These are phyloP conservation scores for Lasioglossum villosulum DNA, from an alignment of 2,888 invertebrate species.

Conservation along the genomic window DNA sequence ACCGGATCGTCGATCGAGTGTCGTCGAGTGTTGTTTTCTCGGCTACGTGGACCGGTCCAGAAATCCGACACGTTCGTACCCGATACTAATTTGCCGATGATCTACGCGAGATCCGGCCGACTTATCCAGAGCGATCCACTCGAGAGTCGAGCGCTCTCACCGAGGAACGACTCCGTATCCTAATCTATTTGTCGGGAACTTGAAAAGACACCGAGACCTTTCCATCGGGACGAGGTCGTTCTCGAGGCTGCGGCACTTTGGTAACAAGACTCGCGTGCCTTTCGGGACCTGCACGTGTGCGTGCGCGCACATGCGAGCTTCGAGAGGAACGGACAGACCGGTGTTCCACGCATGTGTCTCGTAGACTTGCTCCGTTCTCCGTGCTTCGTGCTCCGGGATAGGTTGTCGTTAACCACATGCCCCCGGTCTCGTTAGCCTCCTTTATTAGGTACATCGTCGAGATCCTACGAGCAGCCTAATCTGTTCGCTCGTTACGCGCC, in stretches of 20 bases:
- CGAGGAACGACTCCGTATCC: constrained; percentile 10
- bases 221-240: constrained; percentile 42
- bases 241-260: constrained; percentile 79
- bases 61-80: background rate
- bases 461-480: constrained; percentile 68
- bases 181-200: constrained; percentile 40
- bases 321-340: constrained; percentile 33
- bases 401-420: constrained; percentile 75
- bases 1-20: constrained; percentile 33
- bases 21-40: background rate
- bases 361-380: constrained; percentile 32
- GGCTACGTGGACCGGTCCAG: background rate
- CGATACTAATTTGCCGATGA: constrained; percentile 65
- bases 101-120: constrained; percentile 62
- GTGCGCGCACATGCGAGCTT: constrained; percentile 60
- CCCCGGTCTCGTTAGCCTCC: constrained; percentile 74
- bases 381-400: constrained; percentile 30
- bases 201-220: constrained; percentile 53
- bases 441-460: constrained; percentile 63
- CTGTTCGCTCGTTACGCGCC: constrained; percentile 68
- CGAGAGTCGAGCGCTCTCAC: constrained; percentile 18
- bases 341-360: constrained; percentile 51
- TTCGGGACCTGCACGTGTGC: constrained; percentile 79
- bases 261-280: constrained; percentile 83
- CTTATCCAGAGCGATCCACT: constrained; percentile 52